Evolutionary conservation across 2,797 vertebrate species (phyloP).

Genomic region (Phrynocephalus forsythii): DNA sequence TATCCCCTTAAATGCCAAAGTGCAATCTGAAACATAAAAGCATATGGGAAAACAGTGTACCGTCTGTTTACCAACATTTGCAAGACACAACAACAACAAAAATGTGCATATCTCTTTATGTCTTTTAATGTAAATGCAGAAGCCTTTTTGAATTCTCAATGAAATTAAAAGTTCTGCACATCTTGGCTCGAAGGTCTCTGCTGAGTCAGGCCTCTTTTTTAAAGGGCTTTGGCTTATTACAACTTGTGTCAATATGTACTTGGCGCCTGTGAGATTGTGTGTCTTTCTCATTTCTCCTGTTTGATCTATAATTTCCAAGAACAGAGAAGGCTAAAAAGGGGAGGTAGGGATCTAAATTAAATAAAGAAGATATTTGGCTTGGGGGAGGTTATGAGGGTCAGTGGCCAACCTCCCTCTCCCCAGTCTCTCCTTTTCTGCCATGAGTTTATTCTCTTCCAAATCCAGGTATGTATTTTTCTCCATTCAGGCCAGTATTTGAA

Average conservation of each 20-base stretch:
- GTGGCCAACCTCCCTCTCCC: not conserved
- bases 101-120: not conserved
- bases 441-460: too few species aligned
- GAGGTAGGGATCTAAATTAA: not conserved
- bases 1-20: not conserved
- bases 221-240: constrained; percentile 57
- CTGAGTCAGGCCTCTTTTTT: constrained; percentile 72
- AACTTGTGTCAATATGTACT: constrained; percentile 76
- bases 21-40: not conserved
- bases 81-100: not conserved
- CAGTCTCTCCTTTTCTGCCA: not conserved
- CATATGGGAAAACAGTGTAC: not conserved
- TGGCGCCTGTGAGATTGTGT: constrained; percentile 58
- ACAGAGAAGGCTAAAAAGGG: constrained; percentile 65
- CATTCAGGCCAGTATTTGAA: not conserved
- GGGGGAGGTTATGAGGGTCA: not conserved
- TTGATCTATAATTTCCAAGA: constrained; percentile 82
- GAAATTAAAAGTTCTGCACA: constrained; percentile 38
- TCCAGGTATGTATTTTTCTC: not conserved
- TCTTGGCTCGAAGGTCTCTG: constrained; percentile 66
- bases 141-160: not conserved
- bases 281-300: constrained; percentile 62
- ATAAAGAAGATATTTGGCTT: constrained; percentile 20
- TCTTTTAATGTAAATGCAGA: not conserved
- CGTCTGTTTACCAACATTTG: not conserved